Evolutionary conservation across 1,140 invertebrate genomes (phyloP), one percentile per base, ranked within the genome.

Genomic region (Chelonus insularis): DNA sequence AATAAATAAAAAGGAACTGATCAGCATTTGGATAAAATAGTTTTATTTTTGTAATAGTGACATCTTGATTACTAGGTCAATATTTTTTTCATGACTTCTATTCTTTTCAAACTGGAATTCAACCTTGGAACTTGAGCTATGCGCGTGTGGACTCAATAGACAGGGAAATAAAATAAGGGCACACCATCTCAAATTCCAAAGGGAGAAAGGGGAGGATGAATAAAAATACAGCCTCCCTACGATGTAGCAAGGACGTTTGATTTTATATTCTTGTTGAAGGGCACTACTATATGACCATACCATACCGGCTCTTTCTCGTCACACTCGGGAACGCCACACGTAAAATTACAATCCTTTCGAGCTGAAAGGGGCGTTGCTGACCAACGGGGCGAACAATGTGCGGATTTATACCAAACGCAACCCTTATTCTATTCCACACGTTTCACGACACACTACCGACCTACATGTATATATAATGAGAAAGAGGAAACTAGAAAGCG

Each of bases 291-390:
- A 16, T 43, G 41, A 43, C 41, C n/a, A n/a, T 14, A 18, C 12
- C 16, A 16, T 36, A 54, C 32, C 32, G 32, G 51, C 20, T 37
- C 32, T 47, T 16, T 47, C 39, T 23, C 57, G 21, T 32, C 56
- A 57, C 57, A 29, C 43, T 43, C 12, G 32, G 45, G 32, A n/a
- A 59, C 25, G 34, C 45, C 43, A 34, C 57, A 59, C 57, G 54
- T 39, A 50, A 48, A 59, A 59, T 59, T 47, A 59, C 48, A 60
- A 60, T 45, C 47, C 57, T 60, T 52, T 51, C n/a, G 32, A 21
- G 48, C 25, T 41, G 34, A 51, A 52, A 51, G 48, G 57, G 48
- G 57, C 48, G 57, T 51, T 52, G 32, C 57, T 51, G 48, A 52
- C 47, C 57, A 29, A 36, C 34, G 45, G 43, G 21, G 47, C 20